Evolutionary conservation across 1,140 invertebrate genomes (phyloP).

Genomic region (Pachypeltis micranthus): DNA sequence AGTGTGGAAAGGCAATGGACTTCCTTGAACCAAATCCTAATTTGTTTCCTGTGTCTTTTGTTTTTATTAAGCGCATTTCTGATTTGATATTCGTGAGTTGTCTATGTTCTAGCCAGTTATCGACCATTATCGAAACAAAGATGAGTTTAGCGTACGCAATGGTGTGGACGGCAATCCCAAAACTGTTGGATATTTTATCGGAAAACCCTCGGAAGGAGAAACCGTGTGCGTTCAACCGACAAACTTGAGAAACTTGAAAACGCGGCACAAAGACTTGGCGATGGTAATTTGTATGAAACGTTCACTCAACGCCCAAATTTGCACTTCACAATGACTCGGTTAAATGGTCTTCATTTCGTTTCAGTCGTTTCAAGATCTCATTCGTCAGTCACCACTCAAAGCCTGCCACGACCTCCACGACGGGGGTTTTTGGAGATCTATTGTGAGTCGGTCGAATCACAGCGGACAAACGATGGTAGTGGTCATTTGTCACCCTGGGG

Average conservation of each 20-base stretch:
- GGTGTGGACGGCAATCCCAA: conserved; percentile 37
- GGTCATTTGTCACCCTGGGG: conserved; percentile 38
- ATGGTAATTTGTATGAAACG: conserved; percentile 25
- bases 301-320: background rate
- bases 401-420: conserved; percentile 37
- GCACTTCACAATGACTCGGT: background rate
- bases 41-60: too few relatives aligned
- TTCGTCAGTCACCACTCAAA: conserved; percentile 33
- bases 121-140: conserved; percentile 37
- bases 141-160: conserved; percentile 36
- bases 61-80: background rate
- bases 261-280: conserved; percentile 33
- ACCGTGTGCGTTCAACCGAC: conserved; percentile 33
- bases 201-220: conserved; percentile 27
- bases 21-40: background rate
- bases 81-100: too few relatives aligned
- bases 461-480: conserved; percentile 37
- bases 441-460: conserved; percentile 38
- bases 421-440: conserved; percentile 39
- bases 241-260: conserved; percentile 32
- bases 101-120: conserved; percentile 33
- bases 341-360: conserved; percentile 12
- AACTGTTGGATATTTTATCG: conserved; percentile 38
- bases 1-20: too few relatives aligned
- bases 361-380: conserved; percentile 38